Conservation (phyloP, 2,888 invertebrate genomes). For the Oscheius myriophilus region DNA sequence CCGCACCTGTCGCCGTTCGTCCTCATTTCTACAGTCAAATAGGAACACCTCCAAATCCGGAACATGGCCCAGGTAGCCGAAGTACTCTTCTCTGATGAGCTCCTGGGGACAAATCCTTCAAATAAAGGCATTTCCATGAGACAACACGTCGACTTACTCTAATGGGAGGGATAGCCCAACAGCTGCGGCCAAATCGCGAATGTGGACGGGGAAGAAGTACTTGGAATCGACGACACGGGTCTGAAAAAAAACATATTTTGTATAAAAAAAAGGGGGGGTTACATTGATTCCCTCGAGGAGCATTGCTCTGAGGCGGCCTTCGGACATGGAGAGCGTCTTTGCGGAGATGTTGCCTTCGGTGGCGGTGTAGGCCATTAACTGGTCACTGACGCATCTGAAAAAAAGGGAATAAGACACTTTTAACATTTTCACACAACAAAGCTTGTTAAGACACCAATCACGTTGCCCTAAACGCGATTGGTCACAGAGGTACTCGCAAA, state of each 20-base stretch:
- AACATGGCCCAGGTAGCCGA: conserved; percentile 3
- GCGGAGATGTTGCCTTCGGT: neutral
- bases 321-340: neutral
- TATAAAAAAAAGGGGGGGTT: neutral
- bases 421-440: too few relatives aligned
- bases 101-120: conserved; percentile 14
- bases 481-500: too few relatives aligned
- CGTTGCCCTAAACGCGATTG: too few relatives aligned
- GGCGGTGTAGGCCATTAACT: neutral
- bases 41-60: conserved; percentile 13
- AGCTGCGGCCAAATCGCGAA: conserved; percentile 1
- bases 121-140: neutral
- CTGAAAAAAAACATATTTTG: neutral
- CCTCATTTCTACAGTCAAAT: neutral
- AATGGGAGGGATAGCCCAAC: neutral
- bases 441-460: too few relatives aligned
- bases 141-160: neutral
- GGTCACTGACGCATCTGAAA: conserved; percentile 12
- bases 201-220: conserved; percentile 6
- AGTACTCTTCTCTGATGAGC: neutral
- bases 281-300: conserved; percentile 4
- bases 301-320: conserved; percentile 1
- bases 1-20: neutral
- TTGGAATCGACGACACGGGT: conserved; percentile 14
- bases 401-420: too few relatives aligned